A percentile compares a stretch with the other conserved stretches of the same genome.
These are phyloP conservation scores for Aurelia sp. DNA, from an alignment of 30 jellyfish, hydroid and myxozoan species.

Conservation along the genomic window DNA sequence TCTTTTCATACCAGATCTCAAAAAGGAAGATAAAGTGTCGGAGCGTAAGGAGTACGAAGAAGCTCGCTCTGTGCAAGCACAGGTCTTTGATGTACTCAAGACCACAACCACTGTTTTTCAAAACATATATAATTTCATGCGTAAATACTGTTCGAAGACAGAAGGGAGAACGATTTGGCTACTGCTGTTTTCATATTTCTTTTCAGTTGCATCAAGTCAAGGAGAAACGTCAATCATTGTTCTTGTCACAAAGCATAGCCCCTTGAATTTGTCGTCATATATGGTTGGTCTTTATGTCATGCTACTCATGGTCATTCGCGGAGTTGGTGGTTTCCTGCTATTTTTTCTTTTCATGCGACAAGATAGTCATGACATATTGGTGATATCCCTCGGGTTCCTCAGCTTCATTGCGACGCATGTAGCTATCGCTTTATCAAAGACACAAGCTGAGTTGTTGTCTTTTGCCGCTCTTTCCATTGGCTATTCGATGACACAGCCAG, in stretches of 20 bases:
- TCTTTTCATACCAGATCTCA: background rate
- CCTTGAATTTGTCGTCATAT: constrained; percentile 10
- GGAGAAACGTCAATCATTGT: constrained; percentile 15
- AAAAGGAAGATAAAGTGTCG: background rate
- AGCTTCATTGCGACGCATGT: constrained; percentile 22
- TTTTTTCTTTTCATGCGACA: background rate
- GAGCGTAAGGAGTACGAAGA: background rate
- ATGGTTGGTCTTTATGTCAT: constrained; percentile 5
- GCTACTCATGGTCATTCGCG: constrained; percentile 3
- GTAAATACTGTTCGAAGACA: background rate
- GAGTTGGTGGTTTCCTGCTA: constrained; percentile 23
- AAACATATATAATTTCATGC: background rate
- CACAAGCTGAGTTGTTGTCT: constrained; percentile 1
- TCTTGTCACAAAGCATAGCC: constrained; percentile 11
- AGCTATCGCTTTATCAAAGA: constrained; percentile 9
- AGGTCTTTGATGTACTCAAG: background rate
- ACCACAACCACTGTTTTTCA: background rate
- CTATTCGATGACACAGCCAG: constrained; percentile 26
- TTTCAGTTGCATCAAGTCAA: background rate
- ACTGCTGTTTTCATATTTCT: constrained; percentile 2
- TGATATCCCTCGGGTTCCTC: constrained; percentile 1
- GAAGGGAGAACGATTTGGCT: constrained; percentile 7
- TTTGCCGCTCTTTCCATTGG: constrained; percentile 3
- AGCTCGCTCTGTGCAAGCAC: background rate
- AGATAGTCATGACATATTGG: background rate